These are phyloP conservation scores for Salvelinus namaycush DNA, from an alignment of 2,113 vertebrate species.

Conservation along the genomic window DNA sequence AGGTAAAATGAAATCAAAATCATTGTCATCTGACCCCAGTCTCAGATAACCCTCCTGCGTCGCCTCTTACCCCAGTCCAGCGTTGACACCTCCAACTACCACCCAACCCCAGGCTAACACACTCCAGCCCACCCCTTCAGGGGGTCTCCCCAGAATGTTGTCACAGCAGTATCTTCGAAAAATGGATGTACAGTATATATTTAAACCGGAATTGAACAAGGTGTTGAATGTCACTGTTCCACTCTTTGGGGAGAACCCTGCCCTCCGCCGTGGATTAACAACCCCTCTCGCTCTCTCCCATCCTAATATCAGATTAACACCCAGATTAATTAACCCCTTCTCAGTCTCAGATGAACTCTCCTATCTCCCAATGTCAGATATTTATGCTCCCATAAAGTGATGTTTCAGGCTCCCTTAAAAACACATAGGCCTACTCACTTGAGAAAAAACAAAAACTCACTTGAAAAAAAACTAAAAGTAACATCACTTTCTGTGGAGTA, in stretches of 20 bases:
- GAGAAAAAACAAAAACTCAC: no score
- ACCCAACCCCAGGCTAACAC: neutral
- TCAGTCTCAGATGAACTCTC: neutral
- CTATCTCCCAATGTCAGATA: neutral
- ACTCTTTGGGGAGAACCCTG: constrained; percentile 17
- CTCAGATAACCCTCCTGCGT: neutral
- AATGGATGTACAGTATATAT: neutral
- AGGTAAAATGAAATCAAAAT: constrained; percentile 54
- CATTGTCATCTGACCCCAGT: neutral
- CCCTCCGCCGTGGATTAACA: constrained; percentile 3
- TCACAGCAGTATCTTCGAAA: neutral
- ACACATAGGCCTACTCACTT: no score
- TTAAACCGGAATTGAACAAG: neutral
- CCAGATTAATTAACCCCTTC: constrained; percentile 11
- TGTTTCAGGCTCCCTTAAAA: neutral
- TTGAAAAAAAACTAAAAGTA: neutral
- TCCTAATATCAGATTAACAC: constrained; percentile 20
- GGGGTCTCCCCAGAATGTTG: constrained; percentile 6
- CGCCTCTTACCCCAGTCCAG: neutral
- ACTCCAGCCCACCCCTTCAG: neutral
- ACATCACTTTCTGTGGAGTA: neutral
- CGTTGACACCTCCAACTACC: neutral
- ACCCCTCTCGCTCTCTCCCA: neutral
- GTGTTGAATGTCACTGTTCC: neutral
- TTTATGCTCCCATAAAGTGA: neutral